Conservation (phyloP, 64 coral and sea anemone genomes). For the Pocillopora verrucosa region DNA sequence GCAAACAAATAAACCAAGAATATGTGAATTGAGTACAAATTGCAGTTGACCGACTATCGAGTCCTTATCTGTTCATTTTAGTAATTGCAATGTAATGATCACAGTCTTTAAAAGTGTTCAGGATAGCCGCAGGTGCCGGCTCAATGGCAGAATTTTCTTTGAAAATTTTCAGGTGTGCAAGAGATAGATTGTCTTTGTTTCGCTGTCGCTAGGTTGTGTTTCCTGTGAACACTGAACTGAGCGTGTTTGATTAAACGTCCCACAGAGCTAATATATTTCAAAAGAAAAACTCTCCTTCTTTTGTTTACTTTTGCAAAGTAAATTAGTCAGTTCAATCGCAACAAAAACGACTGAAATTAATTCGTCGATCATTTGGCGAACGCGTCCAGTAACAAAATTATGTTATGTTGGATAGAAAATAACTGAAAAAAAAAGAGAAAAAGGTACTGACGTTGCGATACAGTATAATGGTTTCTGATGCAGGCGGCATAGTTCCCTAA, state of each 20-base stretch:
- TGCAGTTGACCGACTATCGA: neutral
- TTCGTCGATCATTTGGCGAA: too few relatives aligned
- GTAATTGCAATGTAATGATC: slow-evolving; percentile 4
- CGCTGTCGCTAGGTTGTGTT: neutral
- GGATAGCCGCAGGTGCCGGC: neutral
- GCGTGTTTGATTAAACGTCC: neutral
- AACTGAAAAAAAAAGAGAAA: too few relatives aligned
- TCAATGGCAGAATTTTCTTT: neutral
- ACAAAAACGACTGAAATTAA: too few relatives aligned
- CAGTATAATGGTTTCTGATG: too few relatives aligned
- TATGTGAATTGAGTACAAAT: neutral
- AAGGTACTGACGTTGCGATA: too few relatives aligned
- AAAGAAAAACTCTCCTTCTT: too few relatives aligned
- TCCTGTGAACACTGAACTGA: neutral
- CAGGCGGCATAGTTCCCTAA: too few relatives aligned
- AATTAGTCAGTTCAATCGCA: too few relatives aligned
- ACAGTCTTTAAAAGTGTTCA: neutral
- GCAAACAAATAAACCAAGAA: too few relatives aligned
- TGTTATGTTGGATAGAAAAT: too few relatives aligned
- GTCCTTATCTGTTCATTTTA: neutral
- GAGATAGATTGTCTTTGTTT: neutral
- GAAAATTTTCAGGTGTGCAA: neutral
- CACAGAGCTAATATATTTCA: neutral
- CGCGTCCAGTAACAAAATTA: too few relatives aligned
- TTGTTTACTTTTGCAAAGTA: too few relatives aligned